phyloP scores from a whole-genome alignment of 2,113 vertebrate species.

The Otus sunia region DNA sequence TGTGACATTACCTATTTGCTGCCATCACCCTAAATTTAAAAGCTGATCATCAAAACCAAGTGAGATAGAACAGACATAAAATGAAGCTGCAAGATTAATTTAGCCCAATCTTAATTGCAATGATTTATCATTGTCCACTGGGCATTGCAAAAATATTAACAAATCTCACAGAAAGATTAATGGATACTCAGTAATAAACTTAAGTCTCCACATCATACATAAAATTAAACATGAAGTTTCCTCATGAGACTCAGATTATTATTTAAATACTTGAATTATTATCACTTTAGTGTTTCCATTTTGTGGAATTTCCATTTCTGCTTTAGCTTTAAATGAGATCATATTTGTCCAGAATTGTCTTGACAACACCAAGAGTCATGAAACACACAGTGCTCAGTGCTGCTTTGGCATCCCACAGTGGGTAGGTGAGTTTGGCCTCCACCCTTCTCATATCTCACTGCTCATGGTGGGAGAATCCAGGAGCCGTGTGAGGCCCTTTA shows the following conservation, averaged over 20 bases:
- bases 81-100: conserved; percentile 22
- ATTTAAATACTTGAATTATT: conserved; percentile 25
- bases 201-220: not conserved
- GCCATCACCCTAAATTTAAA: not conserved
- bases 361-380: not conserved
- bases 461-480: not conserved
- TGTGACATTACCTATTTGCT: not conserved
- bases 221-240: conserved; percentile 55
- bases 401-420: not conserved
- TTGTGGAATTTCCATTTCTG: not conserved
- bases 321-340: not conserved
- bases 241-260: conserved; percentile 14
- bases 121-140: conserved; percentile 33
- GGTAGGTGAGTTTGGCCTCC: not conserved
- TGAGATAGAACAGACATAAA: conserved; percentile 20
- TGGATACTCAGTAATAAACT: conserved; percentile 31
- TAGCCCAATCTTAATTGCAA: conserved; percentile 31
- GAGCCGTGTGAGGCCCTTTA: not conserved
- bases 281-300: not conserved
- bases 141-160: conserved; percentile 42
- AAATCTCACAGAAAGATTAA: not conserved
- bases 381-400: not conserved
- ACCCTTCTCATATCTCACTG: accelerated
- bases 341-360: not conserved
- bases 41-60: not conserved